Conservation (phyloP, 2,888 invertebrate species). For the Biston stratarius region DNA sequence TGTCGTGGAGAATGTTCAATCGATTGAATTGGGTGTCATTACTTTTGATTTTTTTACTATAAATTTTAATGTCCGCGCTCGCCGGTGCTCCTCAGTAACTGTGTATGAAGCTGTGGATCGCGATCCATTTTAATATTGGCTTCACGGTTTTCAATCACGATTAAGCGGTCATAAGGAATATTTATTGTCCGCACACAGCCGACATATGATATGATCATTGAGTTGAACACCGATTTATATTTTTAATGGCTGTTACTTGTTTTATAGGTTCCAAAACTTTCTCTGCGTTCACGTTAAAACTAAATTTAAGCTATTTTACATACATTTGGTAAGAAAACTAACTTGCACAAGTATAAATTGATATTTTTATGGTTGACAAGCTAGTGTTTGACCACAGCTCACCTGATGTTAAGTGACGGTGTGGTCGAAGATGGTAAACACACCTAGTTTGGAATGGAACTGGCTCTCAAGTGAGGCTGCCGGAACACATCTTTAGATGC, state of each 20-base stretch:
- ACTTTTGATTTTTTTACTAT: not conserved
- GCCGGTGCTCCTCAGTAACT: not conserved
- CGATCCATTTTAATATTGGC: conserved; percentile 26
- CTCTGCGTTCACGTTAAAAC: conserved; percentile 12
- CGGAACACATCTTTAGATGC: too few relatives aligned
- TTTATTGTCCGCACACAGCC: conserved; percentile 18
- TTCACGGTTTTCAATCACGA: conserved; percentile 32
- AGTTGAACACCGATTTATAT: conserved; percentile 19
- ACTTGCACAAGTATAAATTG: too few relatives aligned
- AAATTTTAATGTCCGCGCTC: not conserved
- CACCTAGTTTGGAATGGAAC: too few relatives aligned
- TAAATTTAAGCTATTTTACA: conserved; percentile 1
- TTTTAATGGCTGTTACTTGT: conserved; percentile 21
- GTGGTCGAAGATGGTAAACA: too few relatives aligned
- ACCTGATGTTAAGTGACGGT: too few relatives aligned
- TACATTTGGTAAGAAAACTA: too few relatives aligned
- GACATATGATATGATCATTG: conserved; percentile 25
- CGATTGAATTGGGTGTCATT: too few relatives aligned
- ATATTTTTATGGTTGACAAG: too few relatives aligned
- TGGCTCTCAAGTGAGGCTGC: too few relatives aligned
- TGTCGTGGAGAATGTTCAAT: not conserved
- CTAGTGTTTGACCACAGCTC: too few relatives aligned
- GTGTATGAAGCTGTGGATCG: not conserved
- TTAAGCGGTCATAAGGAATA: conserved; percentile 29
- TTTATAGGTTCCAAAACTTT: conserved; percentile 21